A percentile compares a stretch with the other conserved stretches of the same genome.
These are phyloP conservation scores for Schrankia costaestrigalis DNA, from an alignment of 2,888 invertebrate species.

Conservation along the genomic window DNA sequence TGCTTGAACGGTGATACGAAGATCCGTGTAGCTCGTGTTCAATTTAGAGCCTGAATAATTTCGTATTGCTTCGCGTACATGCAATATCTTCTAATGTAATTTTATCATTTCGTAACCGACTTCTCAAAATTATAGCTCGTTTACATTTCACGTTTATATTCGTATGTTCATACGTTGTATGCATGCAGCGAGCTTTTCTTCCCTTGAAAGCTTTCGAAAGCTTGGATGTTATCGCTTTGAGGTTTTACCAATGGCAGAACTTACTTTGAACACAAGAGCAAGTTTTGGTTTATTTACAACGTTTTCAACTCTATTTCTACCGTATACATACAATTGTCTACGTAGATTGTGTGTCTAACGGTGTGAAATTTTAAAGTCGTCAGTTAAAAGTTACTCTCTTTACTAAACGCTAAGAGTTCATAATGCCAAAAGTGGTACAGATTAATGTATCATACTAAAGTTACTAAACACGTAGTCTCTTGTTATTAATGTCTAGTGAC, in stretches of 20 bases:
- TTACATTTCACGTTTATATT: slow-evolving; percentile 18
- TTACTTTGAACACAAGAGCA: slow-evolving; percentile 8
- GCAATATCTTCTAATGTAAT: slow-evolving; percentile 29
- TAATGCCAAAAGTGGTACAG: too few species aligned
- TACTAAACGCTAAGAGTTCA: too few species aligned
- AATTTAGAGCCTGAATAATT: slow-evolving; percentile 26
- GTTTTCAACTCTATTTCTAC: too few species aligned
- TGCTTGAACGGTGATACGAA: slow-evolving; percentile 14
- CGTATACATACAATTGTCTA: too few species aligned
- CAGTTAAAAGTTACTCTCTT: too few species aligned
- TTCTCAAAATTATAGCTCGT: slow-evolving; percentile 14
- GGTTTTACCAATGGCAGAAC: slow-evolving; percentile 13
- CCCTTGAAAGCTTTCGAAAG: slow-evolving; percentile 8
- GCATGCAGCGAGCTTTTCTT: slow-evolving; percentile 2
- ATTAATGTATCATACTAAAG: too few species aligned
- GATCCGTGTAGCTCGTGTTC: slow-evolving; percentile 13
- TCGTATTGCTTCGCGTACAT: slow-evolving; percentile 11
- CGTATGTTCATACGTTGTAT: slow-evolving; percentile 3
- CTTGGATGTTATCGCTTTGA: slow-evolving; percentile 14
- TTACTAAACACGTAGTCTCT: too few species aligned
- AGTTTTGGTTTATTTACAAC: not conserved
- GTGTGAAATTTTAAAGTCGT: too few species aligned
- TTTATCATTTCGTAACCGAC: slow-evolving; percentile 21
- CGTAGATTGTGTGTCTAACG: too few species aligned
- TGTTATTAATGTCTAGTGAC: too few species aligned